These are phyloP conservation scores for Erpetoichthys calabaricus DNA, from an alignment of 2,797 vertebrate species.

Conservation along the genomic window DNA sequence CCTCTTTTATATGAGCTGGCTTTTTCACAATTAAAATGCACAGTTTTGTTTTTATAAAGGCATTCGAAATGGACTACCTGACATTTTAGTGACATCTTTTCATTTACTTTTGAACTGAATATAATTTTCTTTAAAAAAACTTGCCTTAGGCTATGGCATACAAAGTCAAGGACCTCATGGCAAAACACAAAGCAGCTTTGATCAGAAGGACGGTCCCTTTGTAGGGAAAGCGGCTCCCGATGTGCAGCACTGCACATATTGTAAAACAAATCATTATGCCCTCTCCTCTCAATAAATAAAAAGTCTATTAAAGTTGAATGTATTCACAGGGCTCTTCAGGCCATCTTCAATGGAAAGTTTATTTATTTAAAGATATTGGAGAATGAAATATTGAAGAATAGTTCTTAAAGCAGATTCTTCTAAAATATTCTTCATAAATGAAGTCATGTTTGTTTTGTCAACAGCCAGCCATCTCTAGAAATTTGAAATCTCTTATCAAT, in stretches of 20 bases:
- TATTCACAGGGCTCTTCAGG: not conserved
- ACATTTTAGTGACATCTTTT: too few relatives aligned
- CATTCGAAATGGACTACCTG: too few relatives aligned
- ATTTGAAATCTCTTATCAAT: not conserved
- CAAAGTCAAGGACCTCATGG: too few relatives aligned
- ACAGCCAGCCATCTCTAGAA: not conserved
- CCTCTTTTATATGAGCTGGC: too few relatives aligned
- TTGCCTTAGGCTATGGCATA: too few relatives aligned
- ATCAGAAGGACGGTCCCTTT: too few relatives aligned
- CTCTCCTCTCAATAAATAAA: not conserved
- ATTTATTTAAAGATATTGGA: constrained; percentile 1
- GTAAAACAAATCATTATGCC: not conserved
- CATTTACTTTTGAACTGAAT: too few relatives aligned
- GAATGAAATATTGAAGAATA: not conserved
- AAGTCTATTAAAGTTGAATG: not conserved
- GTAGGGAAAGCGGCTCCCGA: too few relatives aligned
- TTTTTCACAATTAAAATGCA: too few relatives aligned
- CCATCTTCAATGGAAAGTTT: not conserved
- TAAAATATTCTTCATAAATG: not conserved
- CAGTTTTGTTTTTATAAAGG: too few relatives aligned
- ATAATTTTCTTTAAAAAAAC: too few relatives aligned
- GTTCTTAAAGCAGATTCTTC: not conserved
- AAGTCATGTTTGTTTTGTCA: not conserved
- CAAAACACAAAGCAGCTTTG: too few relatives aligned
- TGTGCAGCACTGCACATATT: not conserved